These are phyloP conservation scores for Lasiurus cinereus DNA, from an alignment of 2,113 vertebrate genomes.

Conservation along the genomic window DNA sequence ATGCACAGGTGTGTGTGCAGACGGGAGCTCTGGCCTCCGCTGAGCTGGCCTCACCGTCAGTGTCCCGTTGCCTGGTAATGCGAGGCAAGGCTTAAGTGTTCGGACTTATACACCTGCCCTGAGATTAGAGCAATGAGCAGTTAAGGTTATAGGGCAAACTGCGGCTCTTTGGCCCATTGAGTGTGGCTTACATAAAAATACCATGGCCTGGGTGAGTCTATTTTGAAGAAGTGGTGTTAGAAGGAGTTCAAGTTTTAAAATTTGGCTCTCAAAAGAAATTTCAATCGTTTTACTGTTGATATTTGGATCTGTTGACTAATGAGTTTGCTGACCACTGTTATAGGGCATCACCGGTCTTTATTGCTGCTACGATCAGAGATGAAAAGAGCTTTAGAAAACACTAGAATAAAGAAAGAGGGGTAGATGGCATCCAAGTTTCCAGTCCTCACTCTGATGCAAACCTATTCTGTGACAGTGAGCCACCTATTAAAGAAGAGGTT, in stretches of 20 bases:
- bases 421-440: background rate
- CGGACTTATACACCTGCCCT: background rate
- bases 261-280: no score
- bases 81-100: background rate
- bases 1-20: background rate
- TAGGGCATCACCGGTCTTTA: background rate
- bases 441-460: background rate
- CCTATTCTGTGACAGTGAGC: background rate
- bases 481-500: background rate
- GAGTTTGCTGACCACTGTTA: background rate
- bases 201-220: no score
- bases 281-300: no score
- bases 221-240: no score
- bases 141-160: background rate
- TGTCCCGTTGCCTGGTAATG: background rate
- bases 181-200: no score
- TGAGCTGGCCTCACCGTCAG: background rate
- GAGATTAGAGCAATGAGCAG: background rate
- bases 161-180: no score
- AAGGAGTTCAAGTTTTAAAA: no score
- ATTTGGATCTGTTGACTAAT: no score
- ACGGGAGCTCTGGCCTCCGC: background rate
- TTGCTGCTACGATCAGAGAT: background rate
- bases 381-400: background rate
- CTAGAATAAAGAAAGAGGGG: background rate